Conservation (phyloP, 1,140 invertebrate species). For the Saccostrea cuccullata region DNA sequence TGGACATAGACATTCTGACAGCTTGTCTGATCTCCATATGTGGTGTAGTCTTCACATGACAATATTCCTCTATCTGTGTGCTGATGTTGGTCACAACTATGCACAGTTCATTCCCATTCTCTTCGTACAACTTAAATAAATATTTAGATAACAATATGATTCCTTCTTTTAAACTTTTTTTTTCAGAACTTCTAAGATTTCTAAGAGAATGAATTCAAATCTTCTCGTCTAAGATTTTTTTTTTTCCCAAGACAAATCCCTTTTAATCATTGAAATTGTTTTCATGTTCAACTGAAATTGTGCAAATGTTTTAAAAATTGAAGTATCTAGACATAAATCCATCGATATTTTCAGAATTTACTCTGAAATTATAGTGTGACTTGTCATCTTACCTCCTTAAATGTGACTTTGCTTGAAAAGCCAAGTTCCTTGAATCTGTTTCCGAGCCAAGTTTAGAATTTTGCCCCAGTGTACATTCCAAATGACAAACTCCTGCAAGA, state of each 20-base stretch:
- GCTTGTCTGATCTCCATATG: constrained; percentile 68
- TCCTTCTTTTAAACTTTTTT: no score
- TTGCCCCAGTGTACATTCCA: not conserved
- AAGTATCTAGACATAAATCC: no score
- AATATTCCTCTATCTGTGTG: constrained; percentile 68
- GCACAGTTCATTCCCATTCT: constrained; percentile 64
- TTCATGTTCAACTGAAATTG: no score
- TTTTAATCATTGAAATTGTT: no score
- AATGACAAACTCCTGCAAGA: not conserved
- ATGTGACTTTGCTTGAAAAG: not conserved
- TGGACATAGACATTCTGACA: constrained; percentile 72
- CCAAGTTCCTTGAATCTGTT: not conserved
- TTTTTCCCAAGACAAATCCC: no score
- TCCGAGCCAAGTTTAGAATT: not conserved
- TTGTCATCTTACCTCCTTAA: not conserved
- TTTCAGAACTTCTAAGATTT: no score
- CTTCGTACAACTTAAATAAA: constrained; percentile 62
- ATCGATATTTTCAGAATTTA: no score
- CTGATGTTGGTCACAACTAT: constrained; percentile 73
- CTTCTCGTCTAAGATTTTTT: no score
- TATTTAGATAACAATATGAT: no score
- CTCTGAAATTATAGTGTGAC: no score
- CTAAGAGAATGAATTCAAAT: no score
- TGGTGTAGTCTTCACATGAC: constrained; percentile 71
- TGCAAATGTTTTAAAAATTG: no score